These are phyloP conservation scores for Zosterops hypoxanthus DNA, from an alignment of 2,113 vertebrate genomes.

Conservation along the genomic window DNA sequence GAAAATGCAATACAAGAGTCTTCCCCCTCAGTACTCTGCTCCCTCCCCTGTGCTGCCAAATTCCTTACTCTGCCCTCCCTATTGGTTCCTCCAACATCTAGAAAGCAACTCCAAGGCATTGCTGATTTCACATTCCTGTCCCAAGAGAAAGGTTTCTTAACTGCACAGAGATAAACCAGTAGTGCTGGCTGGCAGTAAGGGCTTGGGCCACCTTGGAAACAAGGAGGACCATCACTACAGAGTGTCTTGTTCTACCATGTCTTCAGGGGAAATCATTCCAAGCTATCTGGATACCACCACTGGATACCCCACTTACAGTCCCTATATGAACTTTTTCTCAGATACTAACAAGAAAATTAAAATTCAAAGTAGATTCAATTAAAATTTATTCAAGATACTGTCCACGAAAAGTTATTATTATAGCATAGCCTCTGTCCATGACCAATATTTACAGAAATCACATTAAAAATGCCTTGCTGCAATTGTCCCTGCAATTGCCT, in stretches of 20 bases:
- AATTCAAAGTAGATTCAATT: neutral
- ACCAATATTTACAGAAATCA: neutral
- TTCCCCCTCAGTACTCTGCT: neutral
- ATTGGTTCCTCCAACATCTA: neutral
- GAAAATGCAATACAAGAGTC: neutral
- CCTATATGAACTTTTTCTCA: neutral
- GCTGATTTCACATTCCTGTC: neutral
- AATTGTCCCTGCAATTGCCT: neutral
- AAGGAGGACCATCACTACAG: neutral
- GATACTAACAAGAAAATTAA: neutral
- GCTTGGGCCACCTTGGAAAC: neutral
- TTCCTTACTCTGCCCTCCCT: neutral
- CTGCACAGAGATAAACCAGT: neutral
- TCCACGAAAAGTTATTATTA: neutral
- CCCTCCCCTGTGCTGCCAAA: neutral
- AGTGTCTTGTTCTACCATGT: neutral
- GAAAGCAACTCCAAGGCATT: neutral
- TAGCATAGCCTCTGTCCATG: neutral
- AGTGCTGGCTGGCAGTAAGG: neutral
- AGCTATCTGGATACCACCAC: too few relatives aligned
- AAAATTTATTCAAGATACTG: neutral
- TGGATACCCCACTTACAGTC: neutral
- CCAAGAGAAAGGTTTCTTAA: neutral
- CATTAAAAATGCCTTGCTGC: neutral
- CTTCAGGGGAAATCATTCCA: neutral